Evolutionary conservation across 2,113 vertebrate species (phyloP).

Genomic region (Corythaixoides concolor): DNA sequence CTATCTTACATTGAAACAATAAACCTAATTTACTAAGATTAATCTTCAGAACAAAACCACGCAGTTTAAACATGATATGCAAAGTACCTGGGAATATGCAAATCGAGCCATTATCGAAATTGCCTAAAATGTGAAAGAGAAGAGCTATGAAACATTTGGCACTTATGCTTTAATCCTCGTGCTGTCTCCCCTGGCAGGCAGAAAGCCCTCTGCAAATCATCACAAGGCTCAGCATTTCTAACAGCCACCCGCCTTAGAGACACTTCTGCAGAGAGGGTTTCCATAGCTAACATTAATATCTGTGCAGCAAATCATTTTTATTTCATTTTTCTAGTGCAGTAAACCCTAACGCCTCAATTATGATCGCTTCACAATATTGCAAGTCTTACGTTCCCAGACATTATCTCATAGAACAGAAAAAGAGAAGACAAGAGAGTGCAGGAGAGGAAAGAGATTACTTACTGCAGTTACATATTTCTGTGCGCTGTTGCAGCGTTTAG

Average conservation of each 20-base stretch:
- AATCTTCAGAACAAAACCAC: not conserved
- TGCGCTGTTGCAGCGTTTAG: not conserved
- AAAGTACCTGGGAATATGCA: constrained; percentile 7
- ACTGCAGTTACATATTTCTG: not conserved
- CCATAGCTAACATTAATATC: constrained; percentile 1
- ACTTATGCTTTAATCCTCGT: not conserved
- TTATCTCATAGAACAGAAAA: constrained; percentile 53
- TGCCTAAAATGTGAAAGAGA: constrained; percentile 31
- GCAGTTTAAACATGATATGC: not conserved
- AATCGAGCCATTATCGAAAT: not conserved
- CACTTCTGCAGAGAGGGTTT: not conserved
- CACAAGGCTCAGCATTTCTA: not conserved
- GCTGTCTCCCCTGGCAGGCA: not conserved
- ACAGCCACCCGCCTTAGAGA: not conserved
- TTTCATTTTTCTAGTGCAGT: constrained; percentile 29
- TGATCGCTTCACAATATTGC: not conserved
- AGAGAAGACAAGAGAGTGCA: not conserved
- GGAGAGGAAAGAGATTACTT: not conserved
- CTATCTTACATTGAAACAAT: not conserved
- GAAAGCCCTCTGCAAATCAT: not conserved
- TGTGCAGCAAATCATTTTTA: constrained; percentile 26
- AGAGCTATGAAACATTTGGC: not conserved
- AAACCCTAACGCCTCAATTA: constrained; percentile 17
- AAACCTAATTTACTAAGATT: not conserved
- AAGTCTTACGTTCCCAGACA: constrained; percentile 6